Evolutionary conservation across 2,797 vertebrate genomes (phyloP).

Genomic region (Ceryle rudis): DNA sequence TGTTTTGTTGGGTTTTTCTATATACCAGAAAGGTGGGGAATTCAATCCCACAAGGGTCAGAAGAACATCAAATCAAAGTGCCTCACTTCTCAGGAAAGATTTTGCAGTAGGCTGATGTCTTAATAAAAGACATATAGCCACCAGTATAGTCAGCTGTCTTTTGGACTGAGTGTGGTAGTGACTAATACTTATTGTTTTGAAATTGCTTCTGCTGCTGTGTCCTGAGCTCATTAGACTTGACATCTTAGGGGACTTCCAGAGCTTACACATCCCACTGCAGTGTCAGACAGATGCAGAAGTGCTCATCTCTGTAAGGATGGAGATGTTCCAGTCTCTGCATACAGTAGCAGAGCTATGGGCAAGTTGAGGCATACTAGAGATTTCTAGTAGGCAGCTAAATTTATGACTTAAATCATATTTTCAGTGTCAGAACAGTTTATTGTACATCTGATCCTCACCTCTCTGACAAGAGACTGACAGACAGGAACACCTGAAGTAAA

Average conservation of each 20-base stretch:
- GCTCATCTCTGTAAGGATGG: neutral
- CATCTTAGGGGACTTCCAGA: neutral
- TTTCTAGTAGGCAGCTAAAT: neutral
- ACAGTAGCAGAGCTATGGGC: neutral
- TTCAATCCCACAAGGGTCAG: neutral
- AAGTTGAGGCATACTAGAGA: neutral
- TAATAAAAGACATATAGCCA: neutral
- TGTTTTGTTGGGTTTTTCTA: too few species aligned
- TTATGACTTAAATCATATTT: neutral
- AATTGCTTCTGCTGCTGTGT: neutral
- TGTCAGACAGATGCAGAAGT: neutral
- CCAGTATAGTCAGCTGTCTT: neutral
- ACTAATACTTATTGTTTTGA: neutral
- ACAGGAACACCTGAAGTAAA: neutral
- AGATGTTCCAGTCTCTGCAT: neutral
- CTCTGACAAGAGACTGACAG: neutral
- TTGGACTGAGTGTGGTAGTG: neutral
- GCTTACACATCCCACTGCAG: neutral
- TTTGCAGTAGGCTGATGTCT: neutral
- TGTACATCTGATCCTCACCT: neutral
- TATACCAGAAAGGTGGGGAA: neutral
- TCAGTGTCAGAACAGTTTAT: neutral
- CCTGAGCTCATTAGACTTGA: neutral
- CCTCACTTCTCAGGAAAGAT: neutral
- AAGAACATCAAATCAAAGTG: neutral